A percentile compares a stretch with the other conserved stretches of the same genome.
Evolutionary conservation across 1,140 invertebrate species (phyloP).

Genomic region (Drosophila jambulina): DNA sequence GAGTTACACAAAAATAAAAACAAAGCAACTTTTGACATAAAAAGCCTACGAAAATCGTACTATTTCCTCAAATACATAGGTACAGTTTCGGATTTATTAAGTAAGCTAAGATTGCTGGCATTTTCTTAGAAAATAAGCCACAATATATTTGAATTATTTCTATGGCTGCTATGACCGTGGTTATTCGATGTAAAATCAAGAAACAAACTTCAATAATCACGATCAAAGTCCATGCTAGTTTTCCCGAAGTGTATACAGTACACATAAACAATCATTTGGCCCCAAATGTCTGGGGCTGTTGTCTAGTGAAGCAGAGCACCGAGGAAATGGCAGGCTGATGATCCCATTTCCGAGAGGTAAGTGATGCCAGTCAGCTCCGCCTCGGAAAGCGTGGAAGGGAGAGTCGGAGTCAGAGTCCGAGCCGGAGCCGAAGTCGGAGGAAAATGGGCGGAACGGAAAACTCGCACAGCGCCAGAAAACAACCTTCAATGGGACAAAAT

Average conservation of each 20-base stretch:
- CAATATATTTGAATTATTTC: no score
- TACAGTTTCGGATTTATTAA: neutral
- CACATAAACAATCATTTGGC: slow-evolving; percentile 82
- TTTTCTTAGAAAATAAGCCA: no score
- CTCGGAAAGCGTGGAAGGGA: slow-evolving; percentile 11
- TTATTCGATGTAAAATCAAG: neutral
- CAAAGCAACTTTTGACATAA: neutral
- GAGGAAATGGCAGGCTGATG: slow-evolving; percentile 84
- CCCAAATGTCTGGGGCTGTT: slow-evolving; percentile 63
- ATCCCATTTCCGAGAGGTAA: slow-evolving; percentile 85
- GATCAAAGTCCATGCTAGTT: neutral
- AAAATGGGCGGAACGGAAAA: slow-evolving; percentile 41
- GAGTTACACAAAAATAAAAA: neutral
- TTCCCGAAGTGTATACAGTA: slow-evolving; percentile 15
- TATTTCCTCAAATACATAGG: no score
- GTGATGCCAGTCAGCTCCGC: slow-evolving; percentile 77
- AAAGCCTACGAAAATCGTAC: no score
- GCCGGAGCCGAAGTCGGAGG: slow-evolving; percentile 17
- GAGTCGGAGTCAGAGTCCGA: neutral
- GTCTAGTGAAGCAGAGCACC: slow-evolving; percentile 74
- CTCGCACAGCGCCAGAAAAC: slow-evolving; percentile 40
- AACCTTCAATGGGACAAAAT: slow-evolving; percentile 75
- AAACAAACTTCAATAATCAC: no score
- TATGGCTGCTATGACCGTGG: neutral
- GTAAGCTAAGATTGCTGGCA: neutral